Conservation (phyloP, 23 tunicate species). For the Phallusia fumigata region DNA sequence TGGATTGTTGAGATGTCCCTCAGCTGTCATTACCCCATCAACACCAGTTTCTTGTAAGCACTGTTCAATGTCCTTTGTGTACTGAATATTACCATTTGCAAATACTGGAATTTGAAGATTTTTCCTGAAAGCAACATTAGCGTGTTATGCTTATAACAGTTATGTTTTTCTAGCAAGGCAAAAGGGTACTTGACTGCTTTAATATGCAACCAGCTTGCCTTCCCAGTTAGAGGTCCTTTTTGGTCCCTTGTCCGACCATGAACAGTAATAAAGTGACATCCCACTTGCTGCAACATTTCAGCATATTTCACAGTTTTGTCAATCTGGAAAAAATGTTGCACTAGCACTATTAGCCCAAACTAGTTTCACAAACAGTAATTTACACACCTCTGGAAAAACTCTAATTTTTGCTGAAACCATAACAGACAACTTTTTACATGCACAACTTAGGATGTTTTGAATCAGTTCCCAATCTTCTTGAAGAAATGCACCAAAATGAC, state of each 20-base stretch:
- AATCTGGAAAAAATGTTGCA: too few species aligned
- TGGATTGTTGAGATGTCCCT: slow-evolving; percentile 93
- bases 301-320: slow-evolving; percentile 77
- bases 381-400: slow-evolving; percentile 72
- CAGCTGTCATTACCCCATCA: slow-evolving; percentile 97
- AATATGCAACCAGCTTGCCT: slow-evolving; percentile 85
- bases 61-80: slow-evolving; percentile 47
- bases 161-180: background rate
- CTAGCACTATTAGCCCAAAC: too few species aligned
- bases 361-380: too few species aligned
- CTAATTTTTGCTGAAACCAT: slow-evolving; percentile 82
- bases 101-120: slow-evolving; percentile 74
- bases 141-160: background rate
- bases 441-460: slow-evolving; percentile 46
- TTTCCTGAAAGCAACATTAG: slow-evolving; percentile 12
- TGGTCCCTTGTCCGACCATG: slow-evolving; percentile 94
- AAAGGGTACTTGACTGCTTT: slow-evolving; percentile 68
- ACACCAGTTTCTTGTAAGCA: slow-evolving; percentile 79
- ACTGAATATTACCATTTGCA: slow-evolving; percentile 91
- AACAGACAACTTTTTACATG: slow-evolving; percentile 29
- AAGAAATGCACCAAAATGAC: slow-evolving; percentile 89
- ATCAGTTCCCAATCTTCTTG: slow-evolving; percentile 88
- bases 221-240: slow-evolving; percentile 63
- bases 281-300: slow-evolving; percentile 84
- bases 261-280: slow-evolving; percentile 75